Base-by-base conservation (phyloP, 2,113 vertebrate species). In the Sinocyclocheilus anophthalmus region DNA sequence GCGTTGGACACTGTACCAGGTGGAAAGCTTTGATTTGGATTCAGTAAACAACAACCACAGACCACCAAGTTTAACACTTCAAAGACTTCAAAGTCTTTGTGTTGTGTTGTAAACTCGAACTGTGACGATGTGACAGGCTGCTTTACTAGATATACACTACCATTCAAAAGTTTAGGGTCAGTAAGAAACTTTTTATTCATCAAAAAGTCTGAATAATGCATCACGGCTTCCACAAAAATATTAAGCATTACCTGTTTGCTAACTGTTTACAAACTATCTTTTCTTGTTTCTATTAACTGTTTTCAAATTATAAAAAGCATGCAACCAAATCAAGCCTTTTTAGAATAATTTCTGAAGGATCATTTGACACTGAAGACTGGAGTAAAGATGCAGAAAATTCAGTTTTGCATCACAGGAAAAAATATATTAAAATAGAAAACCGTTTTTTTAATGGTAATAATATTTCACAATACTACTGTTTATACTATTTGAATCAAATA, bases 41-140 rank as follows among this genome's bases (percentile, higher is more conserved):
- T 69, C 77, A 39, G 77, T 78, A 63, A 45, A 77, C 85, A 85
- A 82, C 42, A 30, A 78, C 20, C 7, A 22, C 78, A 88, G 72
- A 72, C 67, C 75, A 67, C 37, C 37, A 37, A 78, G 53, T n/a
- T 42, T 76, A 53, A 70, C 84, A 22, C 76, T 22, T 76, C 67
- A 82, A 69, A 73, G 81, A 55, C 61, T 87, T 85, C 81, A 88
- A 86, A 90, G 84, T 55, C 73, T 45, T 82, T 87, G 24, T 88
- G 77, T 81, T 73, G 73, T 85, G 48, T 55, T n/a, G 79, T 76
- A 63, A 67, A 76, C 65, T 5, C 37, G 10, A 70, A 70, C 24
- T 26, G 67, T 61, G 50, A 50, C 3, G 37, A 72, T 5, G 24
- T 77, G 53, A 88, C 63, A 37, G 7, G 12, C 13, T 16, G 22